Evolutionary conservation across 2,113 vertebrate genomes (phyloP), one percentile per base, ranked within the genome.

Genomic region (Neolamprologus fasciatus): DNA sequence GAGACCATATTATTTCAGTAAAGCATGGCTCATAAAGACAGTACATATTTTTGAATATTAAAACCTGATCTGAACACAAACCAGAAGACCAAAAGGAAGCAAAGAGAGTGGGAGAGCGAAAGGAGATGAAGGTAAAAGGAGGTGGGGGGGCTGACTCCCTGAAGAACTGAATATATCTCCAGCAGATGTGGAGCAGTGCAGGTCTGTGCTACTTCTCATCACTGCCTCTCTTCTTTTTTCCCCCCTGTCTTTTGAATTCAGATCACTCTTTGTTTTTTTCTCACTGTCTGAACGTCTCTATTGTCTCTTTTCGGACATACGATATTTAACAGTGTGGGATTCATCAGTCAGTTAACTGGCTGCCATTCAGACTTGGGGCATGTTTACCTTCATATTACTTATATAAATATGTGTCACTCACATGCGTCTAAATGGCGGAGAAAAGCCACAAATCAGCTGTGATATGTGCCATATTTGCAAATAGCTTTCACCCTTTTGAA

Each of bases 1-100:
- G 84, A 79, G 92, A 53, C 81, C 84, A 68, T 84, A 86, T 92
- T 88, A 89, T 91, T 95, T 92, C 91, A 91, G 82, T 88, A 82
- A 86, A 91, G 90, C 91, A 91, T 92, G 90, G 80, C 93, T 91
- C 89, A 87, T 94, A 94, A 95, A 94, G 86, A 90, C 88, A 68
- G 80, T 81, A 80, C 86, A 90, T 95, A 91, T 93, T 95, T 94
- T 91, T 86, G 11, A 87, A 91, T 93, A 93, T 94, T 93, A 92
- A 93, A 94, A 93, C 86, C 82, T 92, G 90, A 94, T 92, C 89
- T 78, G 86, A 94, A 94, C 92, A 94, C 85, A 95, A 94, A 94
- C 84, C 93, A 95, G 95, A 94, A 78, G 84, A 91, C 82, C 23
- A 28, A 86, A 92, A 90, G 83, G 84, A 89, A 91, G 78, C 55